Evolutionary conservation across 2,888 invertebrate species (phyloP).

Genomic region (Orthosia gracilis): DNA sequence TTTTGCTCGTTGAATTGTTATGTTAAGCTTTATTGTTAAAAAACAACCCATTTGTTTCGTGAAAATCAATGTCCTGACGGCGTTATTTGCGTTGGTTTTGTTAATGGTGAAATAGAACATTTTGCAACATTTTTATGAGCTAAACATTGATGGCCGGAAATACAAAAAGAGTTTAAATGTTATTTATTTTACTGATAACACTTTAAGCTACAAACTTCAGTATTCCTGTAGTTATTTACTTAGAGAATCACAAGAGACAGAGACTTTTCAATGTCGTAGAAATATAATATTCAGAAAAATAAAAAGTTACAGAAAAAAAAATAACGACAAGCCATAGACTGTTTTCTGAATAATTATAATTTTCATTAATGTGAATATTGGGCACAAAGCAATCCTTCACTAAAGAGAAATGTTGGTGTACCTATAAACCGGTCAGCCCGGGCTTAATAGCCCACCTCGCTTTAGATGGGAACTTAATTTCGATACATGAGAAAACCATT

Average conservation of each 20-base stretch:
- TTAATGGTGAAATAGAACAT: background rate
- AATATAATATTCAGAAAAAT: too few relatives aligned
- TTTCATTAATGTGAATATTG: background rate
- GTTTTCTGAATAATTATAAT: background rate
- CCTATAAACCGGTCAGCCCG: conserved; percentile 33
- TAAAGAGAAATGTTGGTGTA: conserved; percentile 33
- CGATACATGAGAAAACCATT: conserved; percentile 49
- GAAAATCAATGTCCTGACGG: background rate
- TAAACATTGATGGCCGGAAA: background rate
- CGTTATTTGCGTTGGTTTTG: conserved; percentile 2
- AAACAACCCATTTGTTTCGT: background rate
- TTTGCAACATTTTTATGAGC: too few relatives aligned
- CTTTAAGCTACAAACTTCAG: too few relatives aligned
- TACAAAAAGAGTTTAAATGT: background rate
- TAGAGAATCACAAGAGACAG: too few relatives aligned
- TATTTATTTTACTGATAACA: too few relatives aligned
- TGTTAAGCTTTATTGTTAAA: background rate
- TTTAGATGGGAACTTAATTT: conserved; percentile 58
- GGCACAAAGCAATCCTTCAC: background rate
- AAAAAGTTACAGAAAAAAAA: too few relatives aligned
- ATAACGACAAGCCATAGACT: background rate
- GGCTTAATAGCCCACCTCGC: conserved; percentile 54
- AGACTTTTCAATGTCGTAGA: too few relatives aligned
- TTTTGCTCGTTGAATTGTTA: conserved; percentile 4
- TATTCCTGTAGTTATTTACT: too few relatives aligned